Percentiles rank a stretch among this genome's conserved stretches.
These are phyloP conservation scores for Halcyon malimbica DNA, from an alignment of 2,113 vertebrate species.

Conservation along the genomic window DNA sequence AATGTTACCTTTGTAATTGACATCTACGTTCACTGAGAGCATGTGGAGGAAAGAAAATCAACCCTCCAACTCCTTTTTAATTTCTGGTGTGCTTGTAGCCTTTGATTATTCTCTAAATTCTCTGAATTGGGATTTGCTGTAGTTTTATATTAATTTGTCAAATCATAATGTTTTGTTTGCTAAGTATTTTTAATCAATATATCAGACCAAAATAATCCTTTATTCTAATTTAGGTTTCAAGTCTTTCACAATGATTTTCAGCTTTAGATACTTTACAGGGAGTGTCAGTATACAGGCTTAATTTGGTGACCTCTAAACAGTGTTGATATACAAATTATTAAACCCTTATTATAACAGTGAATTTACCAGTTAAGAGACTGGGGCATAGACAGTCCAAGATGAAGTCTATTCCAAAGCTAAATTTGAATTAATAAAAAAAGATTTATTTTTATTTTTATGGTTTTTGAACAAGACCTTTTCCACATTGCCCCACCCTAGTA, in stretches of 20 bases:
- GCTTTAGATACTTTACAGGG: background rate
- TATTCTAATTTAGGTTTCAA: background rate
- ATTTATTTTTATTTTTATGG: background rate
- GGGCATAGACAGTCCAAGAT: background rate
- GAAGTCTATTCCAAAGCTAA: background rate
- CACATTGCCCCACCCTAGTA: background rate
- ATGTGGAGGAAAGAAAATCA: background rate
- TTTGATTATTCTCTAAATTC: background rate
- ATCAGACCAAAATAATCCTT: background rate
- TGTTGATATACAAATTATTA: background rate
- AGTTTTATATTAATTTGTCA: background rate
- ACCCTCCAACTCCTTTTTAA: background rate
- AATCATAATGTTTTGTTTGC: background rate
- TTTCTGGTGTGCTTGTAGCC: background rate
- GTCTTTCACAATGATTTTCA: background rate
- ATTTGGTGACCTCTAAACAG: background rate
- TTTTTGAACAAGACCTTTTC: background rate
- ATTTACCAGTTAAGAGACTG: background rate
- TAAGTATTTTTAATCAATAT: background rate
- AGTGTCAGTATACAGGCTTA: background rate
- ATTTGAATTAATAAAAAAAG: background rate
- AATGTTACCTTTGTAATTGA: conserved; percentile 27
- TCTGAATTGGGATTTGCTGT: background rate
- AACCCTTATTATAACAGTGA: background rate
- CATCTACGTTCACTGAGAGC: background rate